These are phyloP conservation scores for Cosmia pyralina DNA, from an alignment of 2,888 invertebrate genomes.

Conservation along the genomic window DNA sequence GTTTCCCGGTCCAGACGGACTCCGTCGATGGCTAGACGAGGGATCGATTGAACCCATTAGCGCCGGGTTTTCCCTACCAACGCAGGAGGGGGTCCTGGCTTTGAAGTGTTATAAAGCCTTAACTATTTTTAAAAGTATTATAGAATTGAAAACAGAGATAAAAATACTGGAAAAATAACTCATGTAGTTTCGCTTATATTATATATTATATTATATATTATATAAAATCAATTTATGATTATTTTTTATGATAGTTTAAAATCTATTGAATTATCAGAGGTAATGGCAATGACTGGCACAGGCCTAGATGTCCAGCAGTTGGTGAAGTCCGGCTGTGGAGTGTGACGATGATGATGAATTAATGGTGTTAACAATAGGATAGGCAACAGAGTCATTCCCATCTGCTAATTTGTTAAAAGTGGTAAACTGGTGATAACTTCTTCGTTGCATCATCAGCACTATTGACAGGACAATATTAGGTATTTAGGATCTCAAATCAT, in stretches of 20 bases:
- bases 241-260: no score
- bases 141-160: background rate
- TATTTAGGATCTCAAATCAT: background rate
- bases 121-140: background rate
- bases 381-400: background rate
- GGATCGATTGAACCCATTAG: constrained; percentile 45
- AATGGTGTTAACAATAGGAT: background rate
- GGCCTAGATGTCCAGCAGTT: background rate
- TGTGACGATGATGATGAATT: background rate
- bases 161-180: background rate
- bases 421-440: background rate
- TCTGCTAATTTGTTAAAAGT: background rate
- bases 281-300: background rate
- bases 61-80: constrained; percentile 30
- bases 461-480: background rate
- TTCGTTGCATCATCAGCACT: background rate
- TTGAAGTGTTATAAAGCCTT: constrained; percentile 2
- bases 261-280: no score
- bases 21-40: constrained; percentile 32
- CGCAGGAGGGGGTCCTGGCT: constrained; percentile 23
- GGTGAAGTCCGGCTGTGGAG: background rate
- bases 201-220: no score
- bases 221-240: no score
- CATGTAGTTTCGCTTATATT: no score
- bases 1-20: constrained; percentile 35